Conservation (phyloP, 2,113 vertebrate species). For the Microcebus griseorufus region DNA sequence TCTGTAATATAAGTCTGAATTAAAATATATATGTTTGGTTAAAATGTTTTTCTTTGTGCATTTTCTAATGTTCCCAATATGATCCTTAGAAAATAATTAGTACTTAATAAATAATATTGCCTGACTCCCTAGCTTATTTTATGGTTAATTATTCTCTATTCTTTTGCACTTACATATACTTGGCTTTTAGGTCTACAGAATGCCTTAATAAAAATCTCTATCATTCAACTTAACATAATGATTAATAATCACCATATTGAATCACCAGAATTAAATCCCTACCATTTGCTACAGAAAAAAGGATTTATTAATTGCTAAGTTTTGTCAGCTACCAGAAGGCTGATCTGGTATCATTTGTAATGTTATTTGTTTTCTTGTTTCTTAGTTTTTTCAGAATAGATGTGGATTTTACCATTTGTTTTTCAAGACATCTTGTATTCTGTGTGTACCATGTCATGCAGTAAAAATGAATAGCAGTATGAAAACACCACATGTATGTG, state of each 20-base stretch:
- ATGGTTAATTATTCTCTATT: slow-evolving; percentile 15
- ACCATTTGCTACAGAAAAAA: background rate
- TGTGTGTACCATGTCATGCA: background rate
- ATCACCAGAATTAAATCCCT: background rate
- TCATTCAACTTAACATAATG: background rate
- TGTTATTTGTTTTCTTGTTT: background rate
- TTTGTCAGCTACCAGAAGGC: background rate
- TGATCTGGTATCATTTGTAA: background rate
- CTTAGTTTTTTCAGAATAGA: background rate
- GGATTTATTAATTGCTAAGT: background rate
- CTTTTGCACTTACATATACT: background rate
- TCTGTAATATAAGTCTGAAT: background rate
- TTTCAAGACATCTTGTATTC: background rate
- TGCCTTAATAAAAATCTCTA: background rate
- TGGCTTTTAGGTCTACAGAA: background rate
- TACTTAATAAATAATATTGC: background rate
- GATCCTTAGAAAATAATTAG: background rate
- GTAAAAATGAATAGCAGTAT: background rate
- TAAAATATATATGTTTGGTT: background rate
- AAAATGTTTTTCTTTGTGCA: background rate
- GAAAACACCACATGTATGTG: background rate
- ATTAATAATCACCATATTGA: background rate
- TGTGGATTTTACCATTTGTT: slow-evolving; percentile 24
- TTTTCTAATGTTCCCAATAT: background rate
- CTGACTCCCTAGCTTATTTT: background rate